Evolutionary conservation across 2,797 vertebrate genomes (phyloP).

Genomic region (Potorous gilbertii): DNA sequence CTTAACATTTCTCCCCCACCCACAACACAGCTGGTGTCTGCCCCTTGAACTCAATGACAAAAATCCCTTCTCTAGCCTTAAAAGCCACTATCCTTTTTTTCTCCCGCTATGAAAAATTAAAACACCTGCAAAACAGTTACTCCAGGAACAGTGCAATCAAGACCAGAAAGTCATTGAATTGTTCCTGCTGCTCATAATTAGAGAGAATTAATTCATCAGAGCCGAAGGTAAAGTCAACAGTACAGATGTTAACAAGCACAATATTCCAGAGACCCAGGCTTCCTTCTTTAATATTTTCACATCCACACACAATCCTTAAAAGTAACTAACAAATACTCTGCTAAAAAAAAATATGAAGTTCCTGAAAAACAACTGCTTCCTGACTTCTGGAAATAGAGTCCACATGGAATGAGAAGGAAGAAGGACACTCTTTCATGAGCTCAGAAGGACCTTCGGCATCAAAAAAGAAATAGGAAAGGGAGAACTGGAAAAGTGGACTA

Average conservation of each 20-base stretch:
- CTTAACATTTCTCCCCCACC: not conserved
- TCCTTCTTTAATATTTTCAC: constrained; percentile 28
- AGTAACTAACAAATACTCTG: constrained; percentile 32
- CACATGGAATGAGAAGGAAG: not conserved
- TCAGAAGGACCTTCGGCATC: not conserved
- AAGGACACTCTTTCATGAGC: not conserved
- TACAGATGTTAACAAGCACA: not conserved
- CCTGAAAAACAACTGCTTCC: not conserved
- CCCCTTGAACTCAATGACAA: constrained; percentile 11
- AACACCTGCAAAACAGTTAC: constrained; percentile 21
- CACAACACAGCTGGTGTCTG: not conserved
- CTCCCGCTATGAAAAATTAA: constrained; percentile 47
- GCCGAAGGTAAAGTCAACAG: not conserved
- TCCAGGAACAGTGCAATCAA: constrained; percentile 14
- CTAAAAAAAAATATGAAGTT: constrained; percentile 10
- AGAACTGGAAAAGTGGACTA: not conserved
- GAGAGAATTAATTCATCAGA: constrained; percentile 42
- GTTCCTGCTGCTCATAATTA: constrained; percentile 62
- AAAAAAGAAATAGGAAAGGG: constrained; percentile 21
- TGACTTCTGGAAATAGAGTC: not conserved
- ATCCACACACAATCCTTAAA: constrained; percentile 5
- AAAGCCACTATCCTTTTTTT: not conserved
- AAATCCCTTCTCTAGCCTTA: constrained; percentile 34
- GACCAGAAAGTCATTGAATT: not conserved
- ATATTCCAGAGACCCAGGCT: not conserved